A percentile compares a stretch with the other conserved stretches of the same genome.
Conservation (phyloP, 2,888 invertebrate genomes). For the Tiliacea aurago region DNA sequence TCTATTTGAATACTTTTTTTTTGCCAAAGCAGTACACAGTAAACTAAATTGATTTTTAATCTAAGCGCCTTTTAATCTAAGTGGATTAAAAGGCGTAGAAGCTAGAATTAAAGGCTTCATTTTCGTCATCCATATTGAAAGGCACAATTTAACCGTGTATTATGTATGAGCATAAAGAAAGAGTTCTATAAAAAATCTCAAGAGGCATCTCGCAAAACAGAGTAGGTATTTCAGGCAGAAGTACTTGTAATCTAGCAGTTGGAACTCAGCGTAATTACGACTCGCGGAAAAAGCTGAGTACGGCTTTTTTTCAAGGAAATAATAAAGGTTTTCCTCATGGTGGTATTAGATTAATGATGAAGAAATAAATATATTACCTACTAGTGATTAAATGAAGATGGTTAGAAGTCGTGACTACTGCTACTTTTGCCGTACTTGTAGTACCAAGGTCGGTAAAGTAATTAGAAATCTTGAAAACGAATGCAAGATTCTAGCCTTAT, state of each 20-base stretch:
- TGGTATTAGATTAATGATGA: conserved; percentile 16
- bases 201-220: background rate
- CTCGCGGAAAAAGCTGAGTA: background rate
- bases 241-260: background rate
- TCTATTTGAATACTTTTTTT: too few relatives aligned
- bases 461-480: conserved; percentile 32
- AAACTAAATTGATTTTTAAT: too few relatives aligned
- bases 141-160: background rate
- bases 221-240: background rate
- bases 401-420: conserved; percentile 46
- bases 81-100: background rate
- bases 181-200: background rate
- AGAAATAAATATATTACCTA: conserved; percentile 18
- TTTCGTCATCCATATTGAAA: background rate
- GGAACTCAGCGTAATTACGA: conserved; percentile 19
- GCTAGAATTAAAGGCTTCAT: background rate
- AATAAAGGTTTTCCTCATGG: conserved; percentile 29
- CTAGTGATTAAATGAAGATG: conserved; percentile 33
- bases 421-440: background rate
- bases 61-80: too few relatives aligned
- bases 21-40: too few relatives aligned
- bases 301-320: conserved; percentile 22
- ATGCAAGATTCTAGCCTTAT: conserved; percentile 27
- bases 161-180: background rate
- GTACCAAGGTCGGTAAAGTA: conserved; percentile 40